Base-by-base conservation (phyloP, 2,113 vertebrate genomes). In the Butastur rufipennis region DNA sequence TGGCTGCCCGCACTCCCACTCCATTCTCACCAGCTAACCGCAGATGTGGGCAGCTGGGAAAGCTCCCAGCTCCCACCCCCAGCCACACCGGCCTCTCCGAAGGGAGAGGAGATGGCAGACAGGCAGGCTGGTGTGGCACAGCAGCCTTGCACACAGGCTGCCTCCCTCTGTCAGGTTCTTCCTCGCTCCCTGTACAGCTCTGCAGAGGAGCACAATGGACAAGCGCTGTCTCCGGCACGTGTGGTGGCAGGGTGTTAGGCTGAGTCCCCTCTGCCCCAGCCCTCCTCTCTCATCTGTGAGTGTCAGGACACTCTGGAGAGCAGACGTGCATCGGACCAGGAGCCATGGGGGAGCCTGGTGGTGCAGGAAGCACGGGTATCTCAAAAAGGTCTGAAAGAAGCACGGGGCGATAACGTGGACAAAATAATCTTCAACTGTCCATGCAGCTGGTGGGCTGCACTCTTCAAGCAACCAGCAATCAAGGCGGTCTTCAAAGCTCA, bases 91-190 rank as follows among this genome's bases (percentile, higher is more conserved):
- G 34, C 48, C n/a, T 59, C 70, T 75, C 74, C 1, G 1, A 66
- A 93, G 45, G 40, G 21, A 73, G 36, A 80, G 42, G 25, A 90
- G 62, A 32, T 2, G 10, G 48, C 48, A 56, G 42, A 62, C 6
- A 47, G 47, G 47, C 42, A 70, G 38, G 68, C 20, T n/a, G 50
- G 31, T 20, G 36, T 56, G 78, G 48, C 81, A 32, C 16, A 27
- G 55, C 25, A 74, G n/a, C 5, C 50, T 58, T 0, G 0, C 27
- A 48, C 0, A 0, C 29, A 34, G 38, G 20, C 16, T 63, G 12
- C 32, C 13, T 61, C 34, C 27, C 43, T 88, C 79, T 6, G 3
- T 9, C 38, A 38, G 52, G 22, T 7, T 91, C 32, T 65, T 65
- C 43, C 55, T 67, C 3, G 1, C 25, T 74, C 62, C 45, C 61